Evolutionary conservation across 1,140 invertebrate species (phyloP).

Genomic region (Periplaneta americana): DNA sequence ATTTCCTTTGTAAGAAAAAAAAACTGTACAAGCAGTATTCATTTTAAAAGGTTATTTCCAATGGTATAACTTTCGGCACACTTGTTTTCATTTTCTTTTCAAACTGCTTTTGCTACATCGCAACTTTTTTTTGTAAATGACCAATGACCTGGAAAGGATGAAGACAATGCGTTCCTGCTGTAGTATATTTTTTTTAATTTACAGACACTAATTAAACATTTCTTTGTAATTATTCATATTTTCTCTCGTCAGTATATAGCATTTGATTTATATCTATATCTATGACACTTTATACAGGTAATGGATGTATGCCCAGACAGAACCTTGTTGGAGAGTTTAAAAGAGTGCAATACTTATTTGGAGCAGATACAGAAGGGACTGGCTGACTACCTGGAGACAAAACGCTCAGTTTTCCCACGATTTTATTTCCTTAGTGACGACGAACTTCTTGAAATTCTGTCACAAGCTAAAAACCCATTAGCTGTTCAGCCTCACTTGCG

Average conservation of each 20-base stretch:
- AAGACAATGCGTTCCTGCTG: too few relatives aligned
- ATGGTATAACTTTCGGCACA: too few relatives aligned
- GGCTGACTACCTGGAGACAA: slow-evolving; percentile 67
- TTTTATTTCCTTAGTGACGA: slow-evolving; percentile 77
- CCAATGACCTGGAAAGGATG: too few relatives aligned
- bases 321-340: slow-evolving; percentile 56
- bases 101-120: too few relatives aligned
- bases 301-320: slow-evolving; percentile 52
- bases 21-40: too few relatives aligned
- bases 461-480: slow-evolving; percentile 63
- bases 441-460: slow-evolving; percentile 69
- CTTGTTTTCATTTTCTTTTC: too few relatives aligned
- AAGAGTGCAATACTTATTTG: slow-evolving; percentile 58
- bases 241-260: not conserved
- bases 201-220: not conserved
- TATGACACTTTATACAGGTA: slow-evolving; percentile 38
- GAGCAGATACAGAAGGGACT: slow-evolving; percentile 67
- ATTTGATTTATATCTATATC: too few relatives aligned
- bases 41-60: too few relatives aligned
- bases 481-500: slow-evolving; percentile 72
- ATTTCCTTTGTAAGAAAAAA: too few relatives aligned
- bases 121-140: too few relatives aligned
- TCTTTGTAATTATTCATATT: not conserved
- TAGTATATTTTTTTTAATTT: too few relatives aligned
- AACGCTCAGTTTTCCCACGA: slow-evolving; percentile 62